Percentiles rank a stretch among this genome's conserved stretches.
Conservation (phyloP, 1,140 invertebrate species). For the Leguminivora glycinivorella region DNA sequence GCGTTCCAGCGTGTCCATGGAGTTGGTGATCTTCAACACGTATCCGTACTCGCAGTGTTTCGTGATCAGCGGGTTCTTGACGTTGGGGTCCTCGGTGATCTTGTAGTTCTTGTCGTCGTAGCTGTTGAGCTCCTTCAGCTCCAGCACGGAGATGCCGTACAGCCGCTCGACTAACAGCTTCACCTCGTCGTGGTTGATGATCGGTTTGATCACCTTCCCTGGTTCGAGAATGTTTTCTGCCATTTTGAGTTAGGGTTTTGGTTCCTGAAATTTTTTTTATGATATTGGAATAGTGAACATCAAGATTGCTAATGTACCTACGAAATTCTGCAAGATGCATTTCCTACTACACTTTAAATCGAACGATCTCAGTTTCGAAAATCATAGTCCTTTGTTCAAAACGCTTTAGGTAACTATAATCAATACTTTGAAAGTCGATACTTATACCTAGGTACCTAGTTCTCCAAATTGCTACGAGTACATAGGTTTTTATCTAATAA, state of each 20-base stretch:
- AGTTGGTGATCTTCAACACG: slow-evolving; percentile 90
- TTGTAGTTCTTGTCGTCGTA: slow-evolving; percentile 92
- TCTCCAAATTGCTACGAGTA: too few species aligned
- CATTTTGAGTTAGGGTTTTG: slow-evolving; percentile 41
- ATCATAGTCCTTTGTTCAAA: too few species aligned
- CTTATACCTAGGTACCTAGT: too few species aligned
- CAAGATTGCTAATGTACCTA: too few species aligned
- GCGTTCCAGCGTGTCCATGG: slow-evolving; percentile 85
- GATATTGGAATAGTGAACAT: too few species aligned
- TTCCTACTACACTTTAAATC: too few species aligned
- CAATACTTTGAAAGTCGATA: too few species aligned
- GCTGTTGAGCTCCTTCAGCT: slow-evolving; percentile 84
- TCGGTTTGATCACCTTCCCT: slow-evolving; percentile 82
- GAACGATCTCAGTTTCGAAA: too few species aligned
- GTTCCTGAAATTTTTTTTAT: slow-evolving; percentile 1
- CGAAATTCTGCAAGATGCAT: too few species aligned
- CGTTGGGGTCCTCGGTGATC: slow-evolving; percentile 73
- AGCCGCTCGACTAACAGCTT: slow-evolving; percentile 80
- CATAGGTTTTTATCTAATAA: too few species aligned
- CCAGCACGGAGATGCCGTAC: slow-evolving; percentile 84
- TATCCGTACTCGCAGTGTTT: slow-evolving; percentile 82
- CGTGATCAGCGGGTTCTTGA: slow-evolving; percentile 81
- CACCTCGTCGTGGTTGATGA: slow-evolving; percentile 78
- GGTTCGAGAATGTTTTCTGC: slow-evolving; percentile 70
- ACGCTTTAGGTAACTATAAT: too few species aligned